Conservation (phyloP, 2,113 vertebrate species). For the Donacobius atricapilla region DNA sequence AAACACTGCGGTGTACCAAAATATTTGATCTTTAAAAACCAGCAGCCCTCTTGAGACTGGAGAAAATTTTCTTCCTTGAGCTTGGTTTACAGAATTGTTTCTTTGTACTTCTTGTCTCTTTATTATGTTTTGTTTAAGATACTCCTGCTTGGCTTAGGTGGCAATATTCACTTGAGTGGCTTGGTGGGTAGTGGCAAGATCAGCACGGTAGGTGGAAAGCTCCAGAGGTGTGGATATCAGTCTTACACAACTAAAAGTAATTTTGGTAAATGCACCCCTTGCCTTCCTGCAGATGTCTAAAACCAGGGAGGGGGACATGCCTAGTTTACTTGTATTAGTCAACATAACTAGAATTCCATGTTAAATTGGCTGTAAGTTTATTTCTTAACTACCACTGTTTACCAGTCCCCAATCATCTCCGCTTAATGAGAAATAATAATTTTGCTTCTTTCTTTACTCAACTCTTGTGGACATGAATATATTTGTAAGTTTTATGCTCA, state of each 20-base stretch:
- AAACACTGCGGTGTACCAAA: not conserved
- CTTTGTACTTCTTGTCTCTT: not conserved
- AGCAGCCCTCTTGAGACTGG: not conserved
- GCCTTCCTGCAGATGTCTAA: not conserved
- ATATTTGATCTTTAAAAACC: not conserved
- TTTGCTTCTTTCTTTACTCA: not conserved
- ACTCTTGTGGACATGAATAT: not conserved
- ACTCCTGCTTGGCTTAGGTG: not conserved
- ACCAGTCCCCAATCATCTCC: not conserved
- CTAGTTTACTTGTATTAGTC: not conserved
- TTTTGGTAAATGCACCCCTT: not conserved
- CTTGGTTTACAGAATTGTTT: not conserved
- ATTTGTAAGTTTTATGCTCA: rapidly evolving
- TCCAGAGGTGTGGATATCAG: not conserved
- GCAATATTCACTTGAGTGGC: not conserved
- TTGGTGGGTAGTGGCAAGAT: not conserved
- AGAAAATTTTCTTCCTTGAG: not conserved
- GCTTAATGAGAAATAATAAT: not conserved
- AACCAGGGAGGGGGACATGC: not conserved
- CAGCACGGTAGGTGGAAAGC: not conserved
- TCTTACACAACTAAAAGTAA: not conserved
- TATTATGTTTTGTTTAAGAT: not conserved
- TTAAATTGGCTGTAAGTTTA: not conserved
- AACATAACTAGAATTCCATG: not conserved
- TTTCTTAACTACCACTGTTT: not conserved